Evolutionary conservation across 2,797 vertebrate species (phyloP).

Genomic region (Oreochromis grahami): DNA sequence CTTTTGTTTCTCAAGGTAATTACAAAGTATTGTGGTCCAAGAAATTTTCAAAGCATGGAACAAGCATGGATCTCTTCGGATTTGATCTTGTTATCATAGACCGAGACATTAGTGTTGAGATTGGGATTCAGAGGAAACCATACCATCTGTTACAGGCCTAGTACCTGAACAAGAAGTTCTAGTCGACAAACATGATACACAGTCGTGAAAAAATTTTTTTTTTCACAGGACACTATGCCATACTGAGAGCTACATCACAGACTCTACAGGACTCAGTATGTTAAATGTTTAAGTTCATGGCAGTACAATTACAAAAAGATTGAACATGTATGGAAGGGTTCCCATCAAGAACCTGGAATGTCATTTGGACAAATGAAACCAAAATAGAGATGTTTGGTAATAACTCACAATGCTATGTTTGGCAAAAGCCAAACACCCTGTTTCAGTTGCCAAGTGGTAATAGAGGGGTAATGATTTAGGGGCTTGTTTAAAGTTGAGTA

Average conservation of each 20-base stretch:
- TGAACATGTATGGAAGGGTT: accelerated
- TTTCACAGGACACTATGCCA: not conserved
- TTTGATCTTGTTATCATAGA: not conserved
- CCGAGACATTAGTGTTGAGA: not conserved
- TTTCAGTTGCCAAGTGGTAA: not conserved
- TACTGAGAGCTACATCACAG: not conserved
- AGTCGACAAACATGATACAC: accelerated
- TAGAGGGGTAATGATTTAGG: not conserved
- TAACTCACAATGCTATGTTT: not conserved
- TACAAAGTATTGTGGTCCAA: not conserved
- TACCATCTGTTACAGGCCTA: not conserved
- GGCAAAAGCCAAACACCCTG: not conserved
- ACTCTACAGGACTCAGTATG: not conserved
- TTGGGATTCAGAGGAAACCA: not conserved
- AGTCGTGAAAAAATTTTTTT: not conserved
- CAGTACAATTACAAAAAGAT: not conserved
- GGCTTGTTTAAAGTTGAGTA: not conserved
- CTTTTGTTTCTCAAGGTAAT: not conserved
- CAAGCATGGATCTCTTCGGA: not conserved
- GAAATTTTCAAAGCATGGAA: not conserved
- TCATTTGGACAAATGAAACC: not conserved
- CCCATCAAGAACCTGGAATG: not conserved
- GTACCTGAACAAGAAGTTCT: not conserved
- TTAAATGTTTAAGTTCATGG: accelerated
- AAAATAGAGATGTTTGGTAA: not conserved